phyloP scores from a whole-genome alignment of 2,888 invertebrate species.

The Coelopa pilipes region DNA sequence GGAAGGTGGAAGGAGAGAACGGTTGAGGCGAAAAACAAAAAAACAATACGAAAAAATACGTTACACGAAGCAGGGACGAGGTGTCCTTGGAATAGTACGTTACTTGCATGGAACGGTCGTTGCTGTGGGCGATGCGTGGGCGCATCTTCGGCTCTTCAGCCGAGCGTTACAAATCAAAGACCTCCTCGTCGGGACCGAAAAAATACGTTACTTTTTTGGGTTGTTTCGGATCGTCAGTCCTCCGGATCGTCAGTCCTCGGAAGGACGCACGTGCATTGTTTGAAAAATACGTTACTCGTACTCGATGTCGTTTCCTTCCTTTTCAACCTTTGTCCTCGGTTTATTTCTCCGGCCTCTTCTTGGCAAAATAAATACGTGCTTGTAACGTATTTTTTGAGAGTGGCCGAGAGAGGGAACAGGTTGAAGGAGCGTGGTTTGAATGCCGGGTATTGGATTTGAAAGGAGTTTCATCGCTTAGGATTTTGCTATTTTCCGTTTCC shows the following conservation, averaged over 20 bases:
- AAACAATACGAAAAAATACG: background rate
- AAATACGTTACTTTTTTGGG: constrained; percentile 22
- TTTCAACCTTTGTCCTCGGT: background rate
- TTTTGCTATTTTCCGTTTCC: too few relatives aligned
- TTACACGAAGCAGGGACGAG: background rate
- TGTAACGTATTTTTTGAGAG: constrained; percentile 2
- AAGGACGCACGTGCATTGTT: constrained; percentile 3
- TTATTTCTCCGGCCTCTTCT: background rate
- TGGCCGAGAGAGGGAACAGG: too few relatives aligned
- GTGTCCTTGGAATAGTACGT: constrained; percentile 13
- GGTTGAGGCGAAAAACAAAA: background rate
- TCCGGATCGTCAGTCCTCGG: background rate
- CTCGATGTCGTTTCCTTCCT: background rate
- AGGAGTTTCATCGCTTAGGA: too few relatives aligned
- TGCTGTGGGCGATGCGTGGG: background rate
- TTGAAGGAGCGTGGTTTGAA: too few relatives aligned
- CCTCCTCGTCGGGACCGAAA: background rate
- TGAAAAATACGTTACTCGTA: constrained; percentile 11
- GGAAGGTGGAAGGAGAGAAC: background rate
- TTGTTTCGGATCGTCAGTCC: background rate
- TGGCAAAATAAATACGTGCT: background rate
- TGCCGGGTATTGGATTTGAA: too few relatives aligned
- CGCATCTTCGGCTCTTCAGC: background rate
- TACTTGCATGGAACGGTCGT: background rate
- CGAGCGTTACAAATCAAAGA: constrained; percentile 16